These are phyloP conservation scores for Gila orcuttii DNA, from an alignment of 2,113 vertebrate species.

Conservation along the genomic window DNA sequence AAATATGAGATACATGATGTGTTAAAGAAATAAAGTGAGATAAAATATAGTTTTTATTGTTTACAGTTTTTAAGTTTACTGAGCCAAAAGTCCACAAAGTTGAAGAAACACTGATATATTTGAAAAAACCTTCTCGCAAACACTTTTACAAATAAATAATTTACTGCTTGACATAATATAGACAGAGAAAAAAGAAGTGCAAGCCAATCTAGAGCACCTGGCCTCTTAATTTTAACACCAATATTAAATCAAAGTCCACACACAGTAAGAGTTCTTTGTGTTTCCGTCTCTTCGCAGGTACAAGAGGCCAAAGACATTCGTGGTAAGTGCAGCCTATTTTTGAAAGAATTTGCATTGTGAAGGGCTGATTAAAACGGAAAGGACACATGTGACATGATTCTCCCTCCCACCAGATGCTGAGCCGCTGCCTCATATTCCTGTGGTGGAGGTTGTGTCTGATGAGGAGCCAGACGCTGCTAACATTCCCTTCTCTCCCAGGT, in stretches of 20 bases:
- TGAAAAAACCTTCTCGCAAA: too few species aligned
- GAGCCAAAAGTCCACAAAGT: background rate
- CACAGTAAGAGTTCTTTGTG: background rate
- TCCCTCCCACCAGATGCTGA: constrained; percentile 54
- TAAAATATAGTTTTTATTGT: background rate
- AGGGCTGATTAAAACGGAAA: background rate
- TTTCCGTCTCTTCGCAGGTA: constrained; percentile 57
- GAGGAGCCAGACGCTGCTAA: constrained; percentile 42
- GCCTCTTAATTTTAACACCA: background rate
- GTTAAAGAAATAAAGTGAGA: background rate
- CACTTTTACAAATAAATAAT: background rate
- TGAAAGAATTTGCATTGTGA: background rate
- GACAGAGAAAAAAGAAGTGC: background rate
- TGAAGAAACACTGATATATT: background rate
- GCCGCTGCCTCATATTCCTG: constrained; percentile 46
- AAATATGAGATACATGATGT: background rate
- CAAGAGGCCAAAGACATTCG: constrained; percentile 49
- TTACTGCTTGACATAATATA: background rate
- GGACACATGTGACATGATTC: background rate
- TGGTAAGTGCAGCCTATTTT: constrained; percentile 61
- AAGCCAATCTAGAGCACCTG: background rate
- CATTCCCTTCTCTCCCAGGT: constrained; percentile 65
- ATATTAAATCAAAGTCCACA: background rate
- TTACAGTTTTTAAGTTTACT: background rate
- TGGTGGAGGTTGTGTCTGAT: constrained; percentile 50